A percentile compares a stretch with the other conserved stretches of the same genome.
phyloP scores from a whole-genome alignment of 2,113 vertebrate genomes.

The Lipotes vexillifer region DNA sequence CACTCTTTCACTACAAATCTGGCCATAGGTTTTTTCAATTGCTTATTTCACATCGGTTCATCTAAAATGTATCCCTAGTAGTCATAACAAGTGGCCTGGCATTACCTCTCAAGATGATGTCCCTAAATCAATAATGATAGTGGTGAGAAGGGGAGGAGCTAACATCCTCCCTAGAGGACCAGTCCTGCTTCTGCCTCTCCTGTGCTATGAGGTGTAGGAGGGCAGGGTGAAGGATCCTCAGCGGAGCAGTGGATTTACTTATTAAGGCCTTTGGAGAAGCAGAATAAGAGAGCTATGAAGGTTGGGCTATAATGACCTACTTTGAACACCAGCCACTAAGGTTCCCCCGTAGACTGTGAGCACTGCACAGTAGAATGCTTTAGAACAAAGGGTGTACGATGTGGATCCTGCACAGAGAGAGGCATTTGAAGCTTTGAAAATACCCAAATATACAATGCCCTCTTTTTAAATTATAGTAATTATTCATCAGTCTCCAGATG shows the following conservation, averaged over 20 bases:
- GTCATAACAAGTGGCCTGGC: neutral
- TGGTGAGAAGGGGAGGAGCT: neutral
- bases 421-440: conserved; percentile 51
- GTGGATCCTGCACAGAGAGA: conserved; percentile 45
- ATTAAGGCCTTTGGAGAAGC: neutral
- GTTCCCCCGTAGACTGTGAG: neutral
- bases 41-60: neutral
- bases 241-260: neutral
- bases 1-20: neutral
- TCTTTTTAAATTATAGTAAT: conserved; percentile 72
- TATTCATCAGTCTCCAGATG: conserved; percentile 74
- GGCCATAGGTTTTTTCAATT: neutral
- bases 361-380: conserved; percentile 15
- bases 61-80: neutral
- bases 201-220: rapidly evolving
- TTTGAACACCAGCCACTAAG: neutral
- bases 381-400: conserved; percentile 34
- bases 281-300: neutral
- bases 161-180: neutral
- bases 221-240: neutral
- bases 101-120: neutral
- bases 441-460: conserved; percentile 60
- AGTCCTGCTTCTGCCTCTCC: neutral
- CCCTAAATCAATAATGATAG: neutral
- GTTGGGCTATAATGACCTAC: conserved; percentile 10